Base-by-base conservation (phyloP, 2,888 invertebrate genomes). In the Rotaria macrura region DNA sequence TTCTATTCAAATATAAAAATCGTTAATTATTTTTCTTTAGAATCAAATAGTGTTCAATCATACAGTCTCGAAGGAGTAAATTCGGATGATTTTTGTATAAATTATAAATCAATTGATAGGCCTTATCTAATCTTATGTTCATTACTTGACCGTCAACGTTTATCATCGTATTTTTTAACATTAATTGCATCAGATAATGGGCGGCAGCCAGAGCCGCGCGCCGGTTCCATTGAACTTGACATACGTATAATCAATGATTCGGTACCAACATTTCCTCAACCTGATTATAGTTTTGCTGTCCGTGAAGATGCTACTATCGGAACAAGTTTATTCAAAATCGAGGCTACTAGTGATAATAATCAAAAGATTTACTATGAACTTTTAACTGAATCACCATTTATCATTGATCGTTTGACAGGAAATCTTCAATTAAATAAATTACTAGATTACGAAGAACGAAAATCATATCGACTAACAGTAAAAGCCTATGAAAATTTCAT, bases 291-390 rank as follows among this genome's bases (percentile, higher is more conserved):
- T 4, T n/a, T 79, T 79, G 79, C 43, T 79, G 25, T 79, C 4
- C 40, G n/a, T 10, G 79, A 79, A 43, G 79, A 79, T 79, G 12
- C 14, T 10, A 14, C 25, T 10, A 43, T 79, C 3, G 43, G 43
- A 25, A 43, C 79, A 12, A 79, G 9, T 79, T 14, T 79, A 79
- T n/a, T 79, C 10, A 79, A n/a, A 79, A n/a, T 79, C 17, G 43
- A 86, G 40, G 95, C 95, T 0, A 92, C 92, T 2, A 95, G 95
- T 88, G 92, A 92, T 87, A 91, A 92, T 87, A 92, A 91, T 87
- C 94, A 94, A 0, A 93, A 93, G 85, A 92, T 95, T 4, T 90
- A 93, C 65, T 95, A 95, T 88, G 92, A 93, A 0, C 89, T 95
- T n/a, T n/a, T 43, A 79, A 43, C 25, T 43, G 23, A 79, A n/a